Evolutionary conservation across 1,140 invertebrate genomes (phyloP), one percentile per base, ranked within the genome.

Genomic region (Trichoplusia ni): DNA sequence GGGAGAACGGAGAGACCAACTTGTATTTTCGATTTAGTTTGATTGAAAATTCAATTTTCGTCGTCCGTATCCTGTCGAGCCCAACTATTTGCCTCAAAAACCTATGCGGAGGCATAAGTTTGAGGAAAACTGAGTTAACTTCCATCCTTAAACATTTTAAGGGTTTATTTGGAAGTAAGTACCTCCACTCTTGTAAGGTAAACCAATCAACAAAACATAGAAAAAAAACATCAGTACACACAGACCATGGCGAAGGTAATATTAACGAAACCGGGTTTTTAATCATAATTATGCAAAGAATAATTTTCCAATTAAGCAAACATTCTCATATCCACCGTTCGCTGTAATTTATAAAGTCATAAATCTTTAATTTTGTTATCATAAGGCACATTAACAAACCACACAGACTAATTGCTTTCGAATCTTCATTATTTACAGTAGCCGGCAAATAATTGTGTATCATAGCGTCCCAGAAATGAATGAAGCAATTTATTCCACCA

Each of bases 371-470:
- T 31, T 8, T 7, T 14, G 11, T 8, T 49, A n/a, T 49, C n/a
- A 31, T 49, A 29, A 49, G 29, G 13, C 29, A 25, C 46, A 49
- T 49, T 49, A 49, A 16, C 13, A 16, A 49, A 49, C 25, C 46
- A 4, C 21, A 14, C 46, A 8, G 14, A 49, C 8, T 35, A 35
- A 35, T 56, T 40, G 51, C 21, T 56, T 56, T 40, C 35, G 51
- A 16, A 27, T 56, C 33, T 25, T 56, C 51, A 59, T 59, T 59
- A 59, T 33, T 21, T 35, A 44, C 18, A 31, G 16, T 14, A 59
- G 21, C 25, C 25, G 27, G 33, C 33, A 2, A 40, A 33, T 35
- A 35, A 56, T 56, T 56, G 33, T 40, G 21, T 56, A 13, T 31
- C 21, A 19, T 21, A 53, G 16, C 16, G 37, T 27, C 44, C 9